phyloP scores from a whole-genome alignment of 1,140 invertebrate genomes.

The Bombus huntii region DNA sequence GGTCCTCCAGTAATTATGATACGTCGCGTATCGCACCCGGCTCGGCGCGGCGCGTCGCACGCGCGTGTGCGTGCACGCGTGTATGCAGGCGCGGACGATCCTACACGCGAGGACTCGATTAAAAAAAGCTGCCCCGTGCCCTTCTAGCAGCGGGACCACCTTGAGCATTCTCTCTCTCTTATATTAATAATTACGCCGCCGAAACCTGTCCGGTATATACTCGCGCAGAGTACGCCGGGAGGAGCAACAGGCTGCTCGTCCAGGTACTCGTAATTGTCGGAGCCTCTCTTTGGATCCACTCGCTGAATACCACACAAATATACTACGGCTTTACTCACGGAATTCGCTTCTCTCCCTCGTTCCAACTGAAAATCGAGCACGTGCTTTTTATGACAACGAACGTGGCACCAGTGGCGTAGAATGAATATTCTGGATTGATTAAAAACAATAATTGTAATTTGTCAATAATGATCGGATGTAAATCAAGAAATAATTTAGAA shows the following conservation, averaged over 20 bases:
- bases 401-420: constrained; percentile 11
- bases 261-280: constrained; percentile 65
- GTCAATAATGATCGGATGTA: too few relatives aligned
- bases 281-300: constrained; percentile 59
- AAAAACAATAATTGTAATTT: too few relatives aligned
- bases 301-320: constrained; percentile 60
- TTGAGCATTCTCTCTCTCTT: constrained; percentile 62
- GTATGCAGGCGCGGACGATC: constrained; percentile 1
- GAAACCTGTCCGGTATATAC: constrained; percentile 73
- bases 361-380: constrained; percentile 55
- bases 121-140: constrained; percentile 37
- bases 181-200: constrained; percentile 74
- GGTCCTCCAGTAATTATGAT: constrained; percentile 28
- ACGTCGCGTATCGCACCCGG: constrained; percentile 26
- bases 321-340: constrained; percentile 29
- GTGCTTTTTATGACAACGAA: constrained; percentile 49
- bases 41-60: neutral
- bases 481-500: too few relatives aligned
- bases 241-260: constrained; percentile 52
- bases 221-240: constrained; percentile 56
- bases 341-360: constrained; percentile 42
- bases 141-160: constrained; percentile 57
- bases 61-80: constrained; percentile 31
- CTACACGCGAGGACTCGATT: constrained; percentile 35
- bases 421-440: neutral